phyloP scores from a whole-genome alignment of 2,113 vertebrate species.

The Prinia subflava region DNA sequence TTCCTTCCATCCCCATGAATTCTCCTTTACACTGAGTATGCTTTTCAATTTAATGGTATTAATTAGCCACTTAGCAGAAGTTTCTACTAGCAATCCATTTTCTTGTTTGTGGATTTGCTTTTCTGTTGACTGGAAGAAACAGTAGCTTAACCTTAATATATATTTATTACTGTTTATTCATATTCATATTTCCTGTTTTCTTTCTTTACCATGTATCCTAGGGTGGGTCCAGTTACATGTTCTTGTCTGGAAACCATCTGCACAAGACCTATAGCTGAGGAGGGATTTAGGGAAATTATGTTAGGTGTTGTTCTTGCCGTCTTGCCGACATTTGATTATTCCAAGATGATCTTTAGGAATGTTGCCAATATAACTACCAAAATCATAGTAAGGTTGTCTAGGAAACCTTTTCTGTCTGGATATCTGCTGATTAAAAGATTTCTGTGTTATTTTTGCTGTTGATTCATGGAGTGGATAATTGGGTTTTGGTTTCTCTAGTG shows the following conservation, averaged over 20 bases:
- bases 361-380: not conserved
- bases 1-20: not conserved
- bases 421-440: conserved; percentile 21
- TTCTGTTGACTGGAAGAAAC: not conserved
- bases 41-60: not conserved
- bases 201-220: not conserved
- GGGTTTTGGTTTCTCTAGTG: not conserved
- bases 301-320: not conserved
- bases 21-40: not conserved
- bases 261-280: not conserved
- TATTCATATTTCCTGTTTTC: not conserved
- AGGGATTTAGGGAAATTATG: conserved; percentile 20
- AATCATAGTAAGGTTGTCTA: not conserved
- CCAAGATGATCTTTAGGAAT: conserved; percentile 29
- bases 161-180: not conserved
- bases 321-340: not conserved
- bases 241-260: not conserved
- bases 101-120: not conserved
- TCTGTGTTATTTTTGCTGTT: not conserved
- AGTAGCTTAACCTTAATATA: not conserved
- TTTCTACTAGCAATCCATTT: not conserved
- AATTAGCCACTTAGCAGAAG: not conserved
- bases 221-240: not conserved
- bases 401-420: conserved; percentile 21
- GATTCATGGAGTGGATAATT: not conserved